phyloP scores from a whole-genome alignment of 2,888 invertebrate species.

The Vesta saturnalis region DNA sequence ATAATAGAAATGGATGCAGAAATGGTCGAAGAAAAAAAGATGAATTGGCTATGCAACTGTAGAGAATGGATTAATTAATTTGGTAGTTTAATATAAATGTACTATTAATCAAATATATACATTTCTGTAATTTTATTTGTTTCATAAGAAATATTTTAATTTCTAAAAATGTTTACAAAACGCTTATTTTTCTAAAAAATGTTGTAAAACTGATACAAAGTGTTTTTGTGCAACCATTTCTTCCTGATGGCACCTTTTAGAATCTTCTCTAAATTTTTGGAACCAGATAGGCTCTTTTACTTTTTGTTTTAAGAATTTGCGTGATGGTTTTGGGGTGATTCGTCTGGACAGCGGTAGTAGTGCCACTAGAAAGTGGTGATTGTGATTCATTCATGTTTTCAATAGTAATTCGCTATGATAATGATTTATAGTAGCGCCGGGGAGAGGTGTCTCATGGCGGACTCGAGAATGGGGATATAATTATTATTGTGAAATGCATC shows the following conservation, averaged over 20 bases:
- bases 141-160: background rate
- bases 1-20: background rate
- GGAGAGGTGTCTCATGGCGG: no score
- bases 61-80: background rate
- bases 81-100: no score
- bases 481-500: no score
- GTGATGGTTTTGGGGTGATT: background rate
- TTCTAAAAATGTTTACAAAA: background rate
- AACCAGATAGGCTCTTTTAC: background rate
- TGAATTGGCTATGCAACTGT: conserved; percentile 6
- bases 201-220: no score
- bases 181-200: no score
- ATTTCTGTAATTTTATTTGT: background rate
- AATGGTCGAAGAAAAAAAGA: background rate
- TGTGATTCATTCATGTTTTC: no score
- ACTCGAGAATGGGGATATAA: no score
- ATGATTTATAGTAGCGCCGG: no score
- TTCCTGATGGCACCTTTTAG: conserved; percentile 2
- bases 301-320: background rate
- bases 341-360: background rate
- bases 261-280: conserved; percentile 10
- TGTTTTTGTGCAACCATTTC: background rate
- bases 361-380: no score
- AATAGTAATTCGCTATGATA: no score
- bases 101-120: background rate